phyloP scores from a whole-genome alignment of 2,888 invertebrate genomes.

The Proisotoma minuta region DNA sequence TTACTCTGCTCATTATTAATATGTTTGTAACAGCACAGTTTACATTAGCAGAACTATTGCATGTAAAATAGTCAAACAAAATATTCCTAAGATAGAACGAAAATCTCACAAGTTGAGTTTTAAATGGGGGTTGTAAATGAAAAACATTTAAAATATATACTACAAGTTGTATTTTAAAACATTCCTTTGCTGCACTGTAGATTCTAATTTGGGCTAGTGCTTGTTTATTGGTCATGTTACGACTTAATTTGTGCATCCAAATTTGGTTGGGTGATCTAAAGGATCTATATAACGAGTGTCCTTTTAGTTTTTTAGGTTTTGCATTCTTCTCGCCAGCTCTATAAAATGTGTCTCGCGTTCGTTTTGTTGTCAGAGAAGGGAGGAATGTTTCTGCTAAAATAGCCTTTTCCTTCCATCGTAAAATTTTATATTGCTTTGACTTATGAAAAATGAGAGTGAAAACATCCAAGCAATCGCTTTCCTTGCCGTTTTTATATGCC shows the following conservation, averaged over 20 bases:
- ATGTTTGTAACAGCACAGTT: not conserved
- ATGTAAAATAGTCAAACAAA: not conserved
- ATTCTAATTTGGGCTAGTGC: no score
- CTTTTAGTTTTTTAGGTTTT: slow-evolving; percentile 2
- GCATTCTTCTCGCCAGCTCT: not conserved
- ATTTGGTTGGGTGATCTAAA: no score
- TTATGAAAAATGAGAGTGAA: slow-evolving; percentile 14
- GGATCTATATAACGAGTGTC: no score
- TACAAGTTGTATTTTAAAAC: no score
- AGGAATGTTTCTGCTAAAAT: slow-evolving; percentile 5
- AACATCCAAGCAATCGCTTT: not conserved
- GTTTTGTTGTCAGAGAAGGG: not conserved
- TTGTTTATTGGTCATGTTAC: slow-evolving; percentile 18
- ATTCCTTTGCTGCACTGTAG: slow-evolving; percentile 7
- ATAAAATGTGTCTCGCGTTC: slow-evolving; percentile 2
- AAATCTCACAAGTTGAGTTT: not conserved
- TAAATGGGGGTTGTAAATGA: slow-evolving; percentile 12
- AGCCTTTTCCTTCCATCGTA: slow-evolving; percentile 10
- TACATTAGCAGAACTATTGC: not conserved
- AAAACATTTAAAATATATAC: slow-evolving; percentile 17
- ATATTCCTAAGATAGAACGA: no score
- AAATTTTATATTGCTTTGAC: slow-evolving; percentile 15
- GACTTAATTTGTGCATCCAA: slow-evolving; percentile 10
- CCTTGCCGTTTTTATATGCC: slow-evolving; percentile 10
- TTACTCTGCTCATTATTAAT: slow-evolving; percentile 11